Conservation (phyloP, 1,140 invertebrate species). For the Tribolium castaneum region DNA sequence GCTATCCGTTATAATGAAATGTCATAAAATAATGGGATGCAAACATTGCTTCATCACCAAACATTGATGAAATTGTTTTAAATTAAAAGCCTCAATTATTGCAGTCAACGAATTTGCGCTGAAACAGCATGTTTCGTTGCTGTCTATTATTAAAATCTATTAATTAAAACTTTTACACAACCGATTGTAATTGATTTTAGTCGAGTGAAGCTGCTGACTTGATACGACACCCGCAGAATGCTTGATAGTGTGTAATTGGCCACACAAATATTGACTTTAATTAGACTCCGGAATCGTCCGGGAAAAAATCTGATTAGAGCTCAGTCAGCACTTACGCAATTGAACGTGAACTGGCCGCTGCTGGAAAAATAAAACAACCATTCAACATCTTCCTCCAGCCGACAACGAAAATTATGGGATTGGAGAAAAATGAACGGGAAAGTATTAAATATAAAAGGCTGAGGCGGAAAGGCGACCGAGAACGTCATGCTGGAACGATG, state of each 20-base stretch:
- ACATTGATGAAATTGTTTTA: conserved; percentile 33
- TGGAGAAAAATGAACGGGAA: background rate
- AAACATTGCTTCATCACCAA: conserved; percentile 34
- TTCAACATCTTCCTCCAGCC: background rate
- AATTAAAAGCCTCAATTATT: conserved; percentile 26
- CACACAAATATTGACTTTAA: conserved; percentile 58
- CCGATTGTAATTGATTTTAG: conserved; percentile 43
- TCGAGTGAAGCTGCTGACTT: conserved; percentile 49
- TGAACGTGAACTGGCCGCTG: conserved; percentile 14
- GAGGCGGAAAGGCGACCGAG: background rate
- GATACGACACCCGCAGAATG: conserved; percentile 40
- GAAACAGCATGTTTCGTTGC: conserved; percentile 4
- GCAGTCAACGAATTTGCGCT: conserved; percentile 5
- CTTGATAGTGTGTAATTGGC: conserved; percentile 51
- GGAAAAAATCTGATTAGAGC: conserved; percentile 40
- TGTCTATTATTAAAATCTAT: conserved; percentile 26
- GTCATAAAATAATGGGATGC: conserved; percentile 30
- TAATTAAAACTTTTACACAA: conserved; percentile 36
- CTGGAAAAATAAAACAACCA: conserved; percentile 26
- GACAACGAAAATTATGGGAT: background rate
- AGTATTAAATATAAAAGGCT: background rate
- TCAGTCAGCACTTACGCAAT: conserved; percentile 39
- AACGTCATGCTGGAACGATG: background rate
- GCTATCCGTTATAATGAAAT: conserved; percentile 29
- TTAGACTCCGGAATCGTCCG: conserved; percentile 46